phyloP scores from a whole-genome alignment of 2,797 vertebrate genomes.

The Lacerta agilis region DNA sequence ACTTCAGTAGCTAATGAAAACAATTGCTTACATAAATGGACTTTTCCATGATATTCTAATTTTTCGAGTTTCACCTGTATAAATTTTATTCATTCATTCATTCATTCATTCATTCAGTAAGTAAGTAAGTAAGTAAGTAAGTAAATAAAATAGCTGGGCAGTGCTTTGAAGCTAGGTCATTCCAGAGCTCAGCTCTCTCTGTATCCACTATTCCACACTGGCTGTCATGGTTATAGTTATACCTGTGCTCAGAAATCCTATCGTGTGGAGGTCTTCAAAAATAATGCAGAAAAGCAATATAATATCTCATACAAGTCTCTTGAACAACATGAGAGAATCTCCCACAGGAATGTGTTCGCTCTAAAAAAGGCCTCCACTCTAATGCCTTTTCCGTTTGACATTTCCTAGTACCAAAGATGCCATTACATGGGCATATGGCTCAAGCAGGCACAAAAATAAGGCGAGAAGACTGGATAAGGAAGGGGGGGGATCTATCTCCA shows the following conservation, averaged over 20 bases:
- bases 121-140: background rate
- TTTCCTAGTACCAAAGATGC: slow-evolving; percentile 27
- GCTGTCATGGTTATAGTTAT: background rate
- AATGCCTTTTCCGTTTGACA: slow-evolving; percentile 29
- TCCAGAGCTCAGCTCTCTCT: background rate
- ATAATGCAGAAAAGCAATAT: background rate
- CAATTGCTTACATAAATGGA: too few species aligned
- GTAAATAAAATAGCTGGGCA: background rate
- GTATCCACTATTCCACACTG: background rate
- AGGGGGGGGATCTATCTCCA: background rate
- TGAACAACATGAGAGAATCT: background rate
- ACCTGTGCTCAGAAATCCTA: background rate
- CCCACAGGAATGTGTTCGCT: background rate
- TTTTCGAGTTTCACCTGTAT: too few species aligned
- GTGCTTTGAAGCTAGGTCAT: background rate
- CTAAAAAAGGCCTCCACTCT: slow-evolving; percentile 8
- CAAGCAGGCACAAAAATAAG: slow-evolving; percentile 16
- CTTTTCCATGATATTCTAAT: too few species aligned
- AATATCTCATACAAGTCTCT: background rate
- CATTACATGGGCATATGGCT: slow-evolving; percentile 19
- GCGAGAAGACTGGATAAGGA: background rate
- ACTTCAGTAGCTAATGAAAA: too few species aligned
- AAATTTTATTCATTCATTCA: background rate
- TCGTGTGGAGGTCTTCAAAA: background rate
- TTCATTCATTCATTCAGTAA: background rate